Percentiles rank a stretch among this genome's conserved stretches.
Evolutionary conservation across 2,797 vertebrate genomes (phyloP).

Genomic region (Triplophysa bombifrons): DNA sequence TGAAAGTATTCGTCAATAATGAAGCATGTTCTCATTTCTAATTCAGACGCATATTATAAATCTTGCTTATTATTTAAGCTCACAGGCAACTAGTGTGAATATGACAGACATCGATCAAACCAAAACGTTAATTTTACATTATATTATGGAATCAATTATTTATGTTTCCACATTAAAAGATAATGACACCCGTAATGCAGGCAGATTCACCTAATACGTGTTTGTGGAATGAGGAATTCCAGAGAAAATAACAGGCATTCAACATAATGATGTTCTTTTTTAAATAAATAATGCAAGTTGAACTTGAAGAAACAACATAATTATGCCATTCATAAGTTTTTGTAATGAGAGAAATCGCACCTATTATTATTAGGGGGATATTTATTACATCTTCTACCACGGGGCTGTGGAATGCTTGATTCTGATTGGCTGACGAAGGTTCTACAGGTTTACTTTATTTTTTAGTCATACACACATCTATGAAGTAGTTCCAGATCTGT

Average conservation of each 20-base stretch:
- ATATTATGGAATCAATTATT: constrained; percentile 29
- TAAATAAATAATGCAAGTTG: background rate
- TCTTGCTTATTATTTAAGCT: constrained; percentile 13
- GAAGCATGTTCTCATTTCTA: background rate
- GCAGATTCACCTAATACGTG: constrained; percentile 28
- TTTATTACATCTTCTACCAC: background rate
- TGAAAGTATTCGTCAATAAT: background rate
- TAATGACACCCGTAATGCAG: constrained; percentile 23
- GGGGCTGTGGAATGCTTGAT: no score
- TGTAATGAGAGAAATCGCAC: background rate
- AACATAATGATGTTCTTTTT: background rate
- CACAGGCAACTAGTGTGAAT: background rate
- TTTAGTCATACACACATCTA: no score
- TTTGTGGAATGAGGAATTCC: constrained; percentile 5
- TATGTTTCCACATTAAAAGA: constrained; percentile 34
- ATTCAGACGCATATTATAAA: background rate
- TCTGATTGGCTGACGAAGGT: no score
- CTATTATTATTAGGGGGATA: background rate
- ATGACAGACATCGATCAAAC: background rate
- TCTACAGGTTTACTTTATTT: no score
- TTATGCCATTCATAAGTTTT: background rate
- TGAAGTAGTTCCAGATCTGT: no score
- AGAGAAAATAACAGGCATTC: background rate
- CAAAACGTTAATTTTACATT: constrained; percentile 21
- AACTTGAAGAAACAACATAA: background rate